Base-by-base conservation (phyloP, 2,888 invertebrate genomes). In the Brachynemurus nebulosus region DNA sequence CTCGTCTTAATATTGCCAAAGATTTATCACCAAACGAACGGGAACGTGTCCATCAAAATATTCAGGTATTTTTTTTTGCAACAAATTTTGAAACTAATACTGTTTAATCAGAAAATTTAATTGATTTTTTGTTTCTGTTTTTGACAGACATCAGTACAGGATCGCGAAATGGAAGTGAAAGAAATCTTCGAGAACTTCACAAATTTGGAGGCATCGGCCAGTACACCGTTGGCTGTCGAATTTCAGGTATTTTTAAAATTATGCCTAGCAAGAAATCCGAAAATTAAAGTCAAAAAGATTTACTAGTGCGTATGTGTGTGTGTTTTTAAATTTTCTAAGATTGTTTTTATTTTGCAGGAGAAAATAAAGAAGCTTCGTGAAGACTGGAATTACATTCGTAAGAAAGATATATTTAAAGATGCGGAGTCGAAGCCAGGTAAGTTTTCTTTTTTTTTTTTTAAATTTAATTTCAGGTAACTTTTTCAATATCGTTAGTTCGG, bases 121-220 rank as follows among this genome's bases (percentile, higher is more conserved):
- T 55, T 48, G 34, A 34, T 19, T 42, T 36, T 39, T 5, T 38
- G 44, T 12, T 14, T 38, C 14, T 20, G 34, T 25, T 27, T 36
- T 21, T 11, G 50, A 4, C 54, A 72, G 72, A 61, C 57, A 4
- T 58, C 60, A 34, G 65, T 72, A 11, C 57, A 61, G 47, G 76
- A 76, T 53, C 71, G 69, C 41, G 73, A 73, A 56, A 63, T 68
- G 47, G 76, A 77, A 56, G 69, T 78, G 33, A 70, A 70, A 52
- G 77, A 77, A 53, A 69, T 76, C 36, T 56, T 78, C 38, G 76
- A 76, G 58, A 76, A 76, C 61, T 78, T 71, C 60, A 74, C 71
- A 43, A 74, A 75, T 61, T 60, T 79, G 54, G 78, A 78, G 19
- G 27, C 21, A n/a, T 37, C 44, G 12, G 49, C 67, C 69, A 51